A percentile compares a stretch with the other conserved stretches of the same genome.
Conservation (phyloP, 2,888 invertebrate genomes). For the Automeris io region DNA sequence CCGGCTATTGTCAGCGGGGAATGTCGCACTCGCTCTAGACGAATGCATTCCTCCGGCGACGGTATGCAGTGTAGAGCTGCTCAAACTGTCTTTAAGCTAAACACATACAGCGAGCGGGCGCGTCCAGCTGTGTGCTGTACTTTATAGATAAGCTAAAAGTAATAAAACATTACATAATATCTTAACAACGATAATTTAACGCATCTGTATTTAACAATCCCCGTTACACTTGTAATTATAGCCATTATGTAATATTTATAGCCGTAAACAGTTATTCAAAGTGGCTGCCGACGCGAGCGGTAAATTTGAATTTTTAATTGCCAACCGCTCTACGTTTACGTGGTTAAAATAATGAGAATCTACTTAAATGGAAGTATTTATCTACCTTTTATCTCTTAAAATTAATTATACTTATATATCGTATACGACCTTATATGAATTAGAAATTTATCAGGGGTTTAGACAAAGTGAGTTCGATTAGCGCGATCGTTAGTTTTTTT, state of each 20-base stretch:
- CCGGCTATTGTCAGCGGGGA: no score
- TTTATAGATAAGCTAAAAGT: background rate
- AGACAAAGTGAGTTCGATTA: no score
- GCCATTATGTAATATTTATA: constrained; percentile 21
- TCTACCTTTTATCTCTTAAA: background rate
- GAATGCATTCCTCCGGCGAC: no score
- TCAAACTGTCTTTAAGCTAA: no score
- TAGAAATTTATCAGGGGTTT: no score
- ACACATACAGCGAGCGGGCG: no score
- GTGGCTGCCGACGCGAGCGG: constrained; percentile 16
- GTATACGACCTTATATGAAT: no score
- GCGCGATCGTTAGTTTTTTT: no score
- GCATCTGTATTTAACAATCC: constrained; percentile 14
- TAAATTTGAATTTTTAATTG: constrained; percentile 28
- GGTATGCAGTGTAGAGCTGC: no score
- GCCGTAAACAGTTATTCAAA: constrained; percentile 24
- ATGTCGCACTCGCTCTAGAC: no score
- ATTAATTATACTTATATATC: no score
- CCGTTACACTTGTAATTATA: constrained; percentile 12
- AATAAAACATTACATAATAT: background rate
- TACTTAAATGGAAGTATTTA: background rate
- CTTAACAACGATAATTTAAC: background rate
- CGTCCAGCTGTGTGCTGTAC: no score
- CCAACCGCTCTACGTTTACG: constrained; percentile 10
- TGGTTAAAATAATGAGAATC: constrained; percentile 11